phyloP scores from a whole-genome alignment of 2,113 vertebrate species.

The Phrynosoma blainvillii region DNA sequence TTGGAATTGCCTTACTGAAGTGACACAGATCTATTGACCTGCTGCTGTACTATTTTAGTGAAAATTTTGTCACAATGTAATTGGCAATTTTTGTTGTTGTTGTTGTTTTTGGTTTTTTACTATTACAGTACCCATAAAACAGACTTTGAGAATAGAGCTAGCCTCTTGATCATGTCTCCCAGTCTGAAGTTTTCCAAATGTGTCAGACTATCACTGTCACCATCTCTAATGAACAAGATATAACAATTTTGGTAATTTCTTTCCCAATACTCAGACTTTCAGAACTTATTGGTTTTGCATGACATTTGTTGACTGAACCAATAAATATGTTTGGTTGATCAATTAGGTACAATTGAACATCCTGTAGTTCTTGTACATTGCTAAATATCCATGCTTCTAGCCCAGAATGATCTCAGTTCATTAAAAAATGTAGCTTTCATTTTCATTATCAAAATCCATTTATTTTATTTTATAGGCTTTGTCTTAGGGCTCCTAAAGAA shows the following conservation, averaged over 20 bases:
- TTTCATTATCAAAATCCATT: neutral
- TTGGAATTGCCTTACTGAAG: neutral
- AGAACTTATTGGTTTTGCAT: neutral
- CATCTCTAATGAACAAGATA: neutral
- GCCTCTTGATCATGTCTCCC: neutral
- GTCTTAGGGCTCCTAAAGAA: neutral
- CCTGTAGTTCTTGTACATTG: neutral
- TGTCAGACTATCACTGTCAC: neutral
- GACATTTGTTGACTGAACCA: neutral
- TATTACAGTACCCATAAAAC: rapidly evolving
- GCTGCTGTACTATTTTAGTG: neutral
- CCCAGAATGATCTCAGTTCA: neutral
- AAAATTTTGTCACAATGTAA: neutral
- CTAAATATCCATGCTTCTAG: neutral
- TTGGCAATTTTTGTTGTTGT: no score
- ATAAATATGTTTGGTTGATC: neutral
- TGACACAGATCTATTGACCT: neutral
- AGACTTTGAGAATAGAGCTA: neutral
- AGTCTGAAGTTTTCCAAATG: neutral
- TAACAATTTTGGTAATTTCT: neutral
- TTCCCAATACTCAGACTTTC: neutral
- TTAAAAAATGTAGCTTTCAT: neutral
- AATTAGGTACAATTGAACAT: neutral
- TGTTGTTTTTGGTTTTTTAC: no score
- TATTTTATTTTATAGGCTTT: neutral